Base-by-base conservation (phyloP, 2,888 invertebrate species). In the Nudaria mundana region DNA sequence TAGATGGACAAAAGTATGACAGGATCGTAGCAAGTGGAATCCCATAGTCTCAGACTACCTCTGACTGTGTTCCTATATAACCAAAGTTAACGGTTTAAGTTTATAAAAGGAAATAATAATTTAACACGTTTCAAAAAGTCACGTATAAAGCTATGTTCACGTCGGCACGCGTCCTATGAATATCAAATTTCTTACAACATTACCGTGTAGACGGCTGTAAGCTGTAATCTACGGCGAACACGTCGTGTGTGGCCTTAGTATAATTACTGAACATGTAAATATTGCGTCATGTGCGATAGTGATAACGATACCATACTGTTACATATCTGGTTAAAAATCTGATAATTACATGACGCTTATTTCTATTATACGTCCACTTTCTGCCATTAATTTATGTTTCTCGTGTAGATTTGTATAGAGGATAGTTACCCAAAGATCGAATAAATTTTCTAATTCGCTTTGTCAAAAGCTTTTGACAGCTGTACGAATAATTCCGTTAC, bases 241-340 rank as follows among this genome's bases (percentile, higher is more conserved):
- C 54, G 44, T 42, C 43, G 48, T 44, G 62, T 60, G 57, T 56
- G 63, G 63, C 58, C 64, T 53, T 52, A 37, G 40, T 50, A n/a
- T 46, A n/a, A n/a, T n/a, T 56, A 55, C 44, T 44, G 54, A 45
- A 50, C 44, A 25, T 50, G 61, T 62, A 59, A 60, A 63, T 53
- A 67, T 69, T 62, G 56, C 64, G 58, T 57, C 63, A 66, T 39
- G 7, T 20, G 11, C 58, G 65, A 69, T 70, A 67, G 60, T 59
- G 67, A 71, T 69, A 67, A 62, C 3, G 50, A 44, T 42, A 55
- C n/a, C n/a, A n/a, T n/a, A n/a, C n/a, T n/a, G n/a, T n/a, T n/a
- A n/a, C n/a, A n/a, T n/a, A n/a, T n/a, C n/a, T n/a, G n/a, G n/a
- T n/a, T n/a, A n/a, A n/a, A n/a, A n/a, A n/a, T 25, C 36, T 43